A percentile compares a stretch with the other conserved stretches of the same genome.
These are phyloP conservation scores for Orussus abietinus DNA, from an alignment of 1,140 invertebrate genomes.

Conservation along the genomic window DNA sequence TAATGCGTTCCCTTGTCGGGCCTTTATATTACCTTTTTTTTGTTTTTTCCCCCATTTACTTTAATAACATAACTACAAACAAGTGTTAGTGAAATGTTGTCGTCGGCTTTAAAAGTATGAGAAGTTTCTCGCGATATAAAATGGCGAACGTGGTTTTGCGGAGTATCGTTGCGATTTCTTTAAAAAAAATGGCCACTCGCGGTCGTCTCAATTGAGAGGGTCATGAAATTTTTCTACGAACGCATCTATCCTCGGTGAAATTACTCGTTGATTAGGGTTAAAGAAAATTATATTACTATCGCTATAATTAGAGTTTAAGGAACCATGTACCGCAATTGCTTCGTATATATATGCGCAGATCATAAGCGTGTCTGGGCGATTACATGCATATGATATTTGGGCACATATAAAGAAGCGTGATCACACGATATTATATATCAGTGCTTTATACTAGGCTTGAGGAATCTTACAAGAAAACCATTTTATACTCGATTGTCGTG, in stretches of 20 bases:
- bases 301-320: constrained; percentile 29
- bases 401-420: constrained; percentile 29
- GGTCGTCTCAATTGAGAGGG: constrained; percentile 11
- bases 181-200: constrained; percentile 13
- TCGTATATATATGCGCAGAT: constrained; percentile 2
- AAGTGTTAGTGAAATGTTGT: too few relatives aligned
- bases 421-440: constrained; percentile 32
- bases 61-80: too few relatives aligned
- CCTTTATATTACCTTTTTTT: too few relatives aligned
- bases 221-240: constrained; percentile 20
- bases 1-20: too few relatives aligned
- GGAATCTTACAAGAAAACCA: constrained; percentile 29
- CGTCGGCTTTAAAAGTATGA: constrained; percentile 1
- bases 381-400: constrained; percentile 27
- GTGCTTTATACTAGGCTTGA: constrained; percentile 53
- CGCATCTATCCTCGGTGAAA: neutral
- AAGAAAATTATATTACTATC: constrained; percentile 24
- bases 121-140: constrained; percentile 9
- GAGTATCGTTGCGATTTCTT: constrained; percentile 25
- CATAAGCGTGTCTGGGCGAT: constrained; percentile 11
- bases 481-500: constrained; percentile 52
- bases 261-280: constrained; percentile 15
- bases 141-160: constrained; percentile 22
- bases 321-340: neutral
- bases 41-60: too few relatives aligned